Percentiles rank a stretch among this genome's conserved stretches.
Evolutionary conservation across 2,113 vertebrate genomes (phyloP).

Genomic region (Myrmecobius fasciatus): DNA sequence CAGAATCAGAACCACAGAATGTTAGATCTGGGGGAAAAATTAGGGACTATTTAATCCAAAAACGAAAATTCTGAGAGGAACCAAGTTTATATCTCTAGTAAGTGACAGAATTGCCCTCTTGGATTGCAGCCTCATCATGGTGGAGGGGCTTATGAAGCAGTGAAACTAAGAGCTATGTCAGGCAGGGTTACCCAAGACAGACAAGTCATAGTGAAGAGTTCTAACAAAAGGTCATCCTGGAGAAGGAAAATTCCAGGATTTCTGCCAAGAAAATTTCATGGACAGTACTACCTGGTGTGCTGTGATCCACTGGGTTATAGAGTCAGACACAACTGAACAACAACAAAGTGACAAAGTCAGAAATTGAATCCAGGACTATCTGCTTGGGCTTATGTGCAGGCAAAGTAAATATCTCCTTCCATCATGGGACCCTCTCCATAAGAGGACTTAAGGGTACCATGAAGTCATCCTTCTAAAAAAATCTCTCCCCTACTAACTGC

Average conservation of each 20-base stretch:
- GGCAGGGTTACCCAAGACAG: neutral
- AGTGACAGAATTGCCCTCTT: neutral
- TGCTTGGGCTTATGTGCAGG: neutral
- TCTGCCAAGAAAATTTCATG: neutral
- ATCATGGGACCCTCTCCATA: neutral
- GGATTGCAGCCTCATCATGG: neutral
- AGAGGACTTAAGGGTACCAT: neutral
- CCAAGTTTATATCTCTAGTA: neutral
- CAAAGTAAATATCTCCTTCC: neutral
- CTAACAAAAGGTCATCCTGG: neutral
- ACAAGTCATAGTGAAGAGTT: neutral
- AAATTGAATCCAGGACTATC: neutral
- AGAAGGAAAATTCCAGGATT: neutral
- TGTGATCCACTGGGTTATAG: neutral
- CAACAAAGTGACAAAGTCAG: neutral
- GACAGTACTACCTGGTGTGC: neutral
- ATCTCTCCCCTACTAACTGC: neutral
- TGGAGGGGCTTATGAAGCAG: neutral
- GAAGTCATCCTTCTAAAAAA: neutral
- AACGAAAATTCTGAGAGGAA: neutral
- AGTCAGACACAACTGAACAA: neutral
- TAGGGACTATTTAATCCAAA: neutral
- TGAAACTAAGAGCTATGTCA: neutral
- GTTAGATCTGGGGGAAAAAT: neutral
- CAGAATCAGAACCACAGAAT: neutral